These are phyloP conservation scores for Neogobius melanostomus DNA, from an alignment of 2,113 vertebrate species.

Conservation along the genomic window DNA sequence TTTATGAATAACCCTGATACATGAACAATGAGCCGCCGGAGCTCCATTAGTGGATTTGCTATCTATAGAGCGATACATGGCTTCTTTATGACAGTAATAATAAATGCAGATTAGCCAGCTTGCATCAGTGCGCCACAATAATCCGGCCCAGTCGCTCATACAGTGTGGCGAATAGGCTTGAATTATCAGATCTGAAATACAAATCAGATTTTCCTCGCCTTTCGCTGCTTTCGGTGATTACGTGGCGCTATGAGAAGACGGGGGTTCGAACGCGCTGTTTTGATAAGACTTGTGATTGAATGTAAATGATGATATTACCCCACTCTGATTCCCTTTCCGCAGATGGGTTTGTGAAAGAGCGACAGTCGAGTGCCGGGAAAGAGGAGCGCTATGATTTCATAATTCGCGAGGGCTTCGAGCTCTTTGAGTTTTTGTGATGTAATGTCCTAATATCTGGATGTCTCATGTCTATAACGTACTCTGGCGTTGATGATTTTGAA, in stretches of 20 bases:
- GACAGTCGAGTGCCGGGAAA: constrained; percentile 8
- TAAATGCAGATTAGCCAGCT: constrained; percentile 2
- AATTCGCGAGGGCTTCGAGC: too few species aligned
- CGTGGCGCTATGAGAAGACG: constrained; percentile 20
- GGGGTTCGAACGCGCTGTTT: constrained; percentile 19
- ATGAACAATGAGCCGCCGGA: background rate
- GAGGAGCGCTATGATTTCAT: background rate
- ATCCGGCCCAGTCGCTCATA: constrained; percentile 24
- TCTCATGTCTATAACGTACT: too few species aligned
- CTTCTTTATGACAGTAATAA: constrained; percentile 5
- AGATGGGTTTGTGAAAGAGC: background rate
- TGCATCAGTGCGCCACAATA: background rate
- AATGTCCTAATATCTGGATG: too few species aligned
- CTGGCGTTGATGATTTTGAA: too few species aligned
- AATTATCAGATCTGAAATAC: constrained; percentile 39
- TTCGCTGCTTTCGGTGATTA: constrained; percentile 23
- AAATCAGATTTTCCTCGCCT: constrained; percentile 38
- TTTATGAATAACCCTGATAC: background rate
- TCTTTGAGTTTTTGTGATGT: too few species aligned
- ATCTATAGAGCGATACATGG: background rate
- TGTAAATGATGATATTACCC: constrained; percentile 31
- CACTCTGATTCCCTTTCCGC: constrained; percentile 22
- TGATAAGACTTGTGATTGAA: constrained; percentile 35
- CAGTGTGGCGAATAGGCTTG: constrained; percentile 31
- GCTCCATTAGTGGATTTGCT: constrained; percentile 4